phyloP scores from a whole-genome alignment of 2,888 invertebrate genomes.

The Eupithecia insigniata region DNA sequence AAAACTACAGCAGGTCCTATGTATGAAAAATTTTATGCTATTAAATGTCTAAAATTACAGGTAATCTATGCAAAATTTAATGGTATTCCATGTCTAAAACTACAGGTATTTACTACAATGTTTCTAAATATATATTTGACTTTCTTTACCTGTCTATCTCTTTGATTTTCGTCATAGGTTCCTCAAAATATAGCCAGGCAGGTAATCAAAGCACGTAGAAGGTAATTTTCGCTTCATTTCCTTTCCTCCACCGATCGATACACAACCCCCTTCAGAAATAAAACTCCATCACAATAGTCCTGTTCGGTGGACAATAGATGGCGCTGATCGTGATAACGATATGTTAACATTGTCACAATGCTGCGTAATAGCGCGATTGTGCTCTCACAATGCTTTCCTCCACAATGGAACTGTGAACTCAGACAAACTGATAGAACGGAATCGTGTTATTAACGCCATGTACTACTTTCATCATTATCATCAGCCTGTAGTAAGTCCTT shows the following conservation, averaged over 20 bases:
- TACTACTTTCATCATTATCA: constrained; percentile 15
- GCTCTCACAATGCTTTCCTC: constrained; percentile 80
- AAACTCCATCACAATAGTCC: constrained; percentile 68
- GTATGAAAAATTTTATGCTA: no score
- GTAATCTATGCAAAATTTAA: no score
- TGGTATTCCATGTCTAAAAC: no score
- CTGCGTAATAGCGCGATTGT: constrained; percentile 82
- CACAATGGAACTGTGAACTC: constrained; percentile 77
- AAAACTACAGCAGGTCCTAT: no score
- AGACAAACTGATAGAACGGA: constrained; percentile 70
- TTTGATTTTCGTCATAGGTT: not conserved
- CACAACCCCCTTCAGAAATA: constrained; percentile 58
- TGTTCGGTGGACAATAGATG: constrained; percentile 79
- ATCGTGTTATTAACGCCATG: constrained; percentile 34
- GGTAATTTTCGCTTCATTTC: not conserved
- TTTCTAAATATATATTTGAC: no score
- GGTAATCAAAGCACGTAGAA: not conserved
- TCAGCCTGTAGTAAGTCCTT: not conserved
- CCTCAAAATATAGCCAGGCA: not conserved
- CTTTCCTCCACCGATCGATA: constrained; percentile 19
- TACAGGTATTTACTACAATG: no score
- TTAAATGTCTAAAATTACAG: no score
- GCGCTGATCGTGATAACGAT: constrained; percentile 83
- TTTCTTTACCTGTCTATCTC: not conserved
- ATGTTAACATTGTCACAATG: constrained; percentile 84